Base-by-base conservation (phyloP, 2,113 vertebrate species). In the Merops nubicus region DNA sequence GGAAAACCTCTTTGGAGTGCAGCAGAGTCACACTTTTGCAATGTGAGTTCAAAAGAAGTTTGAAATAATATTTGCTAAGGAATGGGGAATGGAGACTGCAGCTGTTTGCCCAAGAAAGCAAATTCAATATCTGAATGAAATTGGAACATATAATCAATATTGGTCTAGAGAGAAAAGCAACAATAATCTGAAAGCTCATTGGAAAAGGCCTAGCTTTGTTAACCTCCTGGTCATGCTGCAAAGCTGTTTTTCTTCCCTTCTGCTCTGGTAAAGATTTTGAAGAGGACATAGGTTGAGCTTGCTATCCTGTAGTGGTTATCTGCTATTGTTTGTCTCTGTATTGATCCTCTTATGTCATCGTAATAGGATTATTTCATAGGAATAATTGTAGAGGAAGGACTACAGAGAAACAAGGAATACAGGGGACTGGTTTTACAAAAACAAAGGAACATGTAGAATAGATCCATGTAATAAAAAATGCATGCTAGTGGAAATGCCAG, bases 11-110 rank as follows among this genome's bases (percentile, higher is more conserved):
- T 21, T 83, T 25, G 45, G 57, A 79, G 26, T 36, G 33, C 45
- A 17, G 33, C 29, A 59, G 65, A 59, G n/a, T 78, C 47, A 63
- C 9, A 77, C 31, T 45, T 21, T 20, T 4, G 2, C 28, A 36
- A 36, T 25, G 12, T n/a, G 42, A 65, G 59, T 62, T 95, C 48
- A 83, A 91, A 88, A 40, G 20, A 88, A 77, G 29, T 86, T 80
- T 92, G 76, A 94, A 91, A 96, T 70, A 95, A 92, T 92, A 91
- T 97, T 95, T 97, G 72, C 75, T 83, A 45, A 92, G 47, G 40
- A 43, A 86, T 8, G 8, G 28, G 40, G 67, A 83, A 11, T 3
- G 20, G 26, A 62, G n/a, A 33, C 40, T 88, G 31, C 57, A 62
- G 11, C n/a, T 92, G 88, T 96, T 95, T 97, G 88, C 59, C 83